These are phyloP conservation scores for Pachypeltis micranthus DNA, from an alignment of 1,140 invertebrate species.

Conservation along the genomic window DNA sequence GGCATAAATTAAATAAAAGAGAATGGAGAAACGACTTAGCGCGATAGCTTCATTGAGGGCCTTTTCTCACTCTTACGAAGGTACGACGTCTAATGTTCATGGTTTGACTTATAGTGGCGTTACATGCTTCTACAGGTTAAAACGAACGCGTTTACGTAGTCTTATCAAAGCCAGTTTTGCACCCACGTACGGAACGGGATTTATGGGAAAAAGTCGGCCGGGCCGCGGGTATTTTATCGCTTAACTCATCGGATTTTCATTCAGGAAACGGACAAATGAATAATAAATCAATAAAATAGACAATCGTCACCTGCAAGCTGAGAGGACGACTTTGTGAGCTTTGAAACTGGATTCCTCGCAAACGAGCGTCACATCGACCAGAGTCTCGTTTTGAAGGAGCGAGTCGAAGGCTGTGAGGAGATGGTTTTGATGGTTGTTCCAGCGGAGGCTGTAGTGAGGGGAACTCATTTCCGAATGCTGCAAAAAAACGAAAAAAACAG, in stretches of 20 bases:
- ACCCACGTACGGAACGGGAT: too few relatives aligned
- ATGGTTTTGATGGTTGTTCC: conserved; percentile 84
- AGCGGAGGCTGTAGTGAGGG: conserved; percentile 78
- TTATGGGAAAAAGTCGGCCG: too few relatives aligned
- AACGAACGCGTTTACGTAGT: too few relatives aligned
- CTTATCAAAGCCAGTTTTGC: too few relatives aligned
- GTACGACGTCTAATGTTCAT: too few relatives aligned
- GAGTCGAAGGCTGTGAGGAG: conserved; percentile 74
- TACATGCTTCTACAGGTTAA: too few relatives aligned
- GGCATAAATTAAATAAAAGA: too few relatives aligned
- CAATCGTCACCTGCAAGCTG: conserved; percentile 65
- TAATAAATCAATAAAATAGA: neutral
- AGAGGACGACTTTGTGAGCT: conserved; percentile 81
- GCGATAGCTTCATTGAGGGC: too few relatives aligned
- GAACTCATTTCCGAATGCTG: conserved; percentile 39
- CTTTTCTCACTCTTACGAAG: too few relatives aligned
- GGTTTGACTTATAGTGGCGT: too few relatives aligned
- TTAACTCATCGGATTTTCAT: neutral
- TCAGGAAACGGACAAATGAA: neutral
- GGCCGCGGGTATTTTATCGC: too few relatives aligned
- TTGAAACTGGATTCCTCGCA: conserved; percentile 69
- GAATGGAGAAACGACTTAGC: too few relatives aligned
- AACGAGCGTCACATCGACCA: conserved; percentile 80
- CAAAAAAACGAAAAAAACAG: conserved; percentile 15
- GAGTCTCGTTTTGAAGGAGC: conserved; percentile 65